Percentiles rank a stretch among this genome's conserved stretches.
These are phyloP conservation scores for Lepidochrysops patricia DNA, from an alignment of 2,888 invertebrate species.

Conservation along the genomic window DNA sequence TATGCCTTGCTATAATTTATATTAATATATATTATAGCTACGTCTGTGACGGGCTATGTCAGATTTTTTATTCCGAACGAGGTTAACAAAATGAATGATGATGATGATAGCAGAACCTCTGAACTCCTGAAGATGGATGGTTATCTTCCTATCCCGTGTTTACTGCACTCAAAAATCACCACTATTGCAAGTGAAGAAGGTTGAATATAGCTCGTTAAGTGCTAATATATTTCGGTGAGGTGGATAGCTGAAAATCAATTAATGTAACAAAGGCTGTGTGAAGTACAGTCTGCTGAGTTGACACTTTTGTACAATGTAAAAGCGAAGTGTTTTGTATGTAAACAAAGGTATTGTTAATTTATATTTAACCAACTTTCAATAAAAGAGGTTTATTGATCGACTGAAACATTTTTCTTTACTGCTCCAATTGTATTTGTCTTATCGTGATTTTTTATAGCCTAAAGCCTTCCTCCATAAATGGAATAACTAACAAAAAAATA, in stretches of 20 bases:
- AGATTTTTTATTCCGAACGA: not conserved
- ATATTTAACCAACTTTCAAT: no score
- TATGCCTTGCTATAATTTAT: no score
- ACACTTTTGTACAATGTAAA: no score
- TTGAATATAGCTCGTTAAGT: not conserved
- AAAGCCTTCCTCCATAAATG: no score
- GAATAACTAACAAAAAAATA: no score
- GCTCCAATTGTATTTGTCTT: no score
- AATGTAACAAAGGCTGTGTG: slow-evolving; percentile 15
- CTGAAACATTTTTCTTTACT: no score
- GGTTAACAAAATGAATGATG: not conserved
- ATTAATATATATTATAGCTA: no score
- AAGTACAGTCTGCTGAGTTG: slow-evolving; percentile 5
- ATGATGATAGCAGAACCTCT: not conserved
- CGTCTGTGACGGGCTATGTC: no score
- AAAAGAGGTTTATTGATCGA: no score
- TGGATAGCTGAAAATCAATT: slow-evolving; percentile 20
- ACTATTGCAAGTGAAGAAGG: not conserved
- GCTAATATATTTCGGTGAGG: not conserved
- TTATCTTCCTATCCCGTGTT: not conserved
- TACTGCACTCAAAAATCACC: not conserved
- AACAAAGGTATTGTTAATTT: not conserved
- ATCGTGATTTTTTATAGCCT: no score
- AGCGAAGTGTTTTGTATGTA: not conserved
- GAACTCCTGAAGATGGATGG: not conserved